phyloP scores from a whole-genome alignment of 2,113 vertebrate species.

The Arenaria interpres region DNA sequence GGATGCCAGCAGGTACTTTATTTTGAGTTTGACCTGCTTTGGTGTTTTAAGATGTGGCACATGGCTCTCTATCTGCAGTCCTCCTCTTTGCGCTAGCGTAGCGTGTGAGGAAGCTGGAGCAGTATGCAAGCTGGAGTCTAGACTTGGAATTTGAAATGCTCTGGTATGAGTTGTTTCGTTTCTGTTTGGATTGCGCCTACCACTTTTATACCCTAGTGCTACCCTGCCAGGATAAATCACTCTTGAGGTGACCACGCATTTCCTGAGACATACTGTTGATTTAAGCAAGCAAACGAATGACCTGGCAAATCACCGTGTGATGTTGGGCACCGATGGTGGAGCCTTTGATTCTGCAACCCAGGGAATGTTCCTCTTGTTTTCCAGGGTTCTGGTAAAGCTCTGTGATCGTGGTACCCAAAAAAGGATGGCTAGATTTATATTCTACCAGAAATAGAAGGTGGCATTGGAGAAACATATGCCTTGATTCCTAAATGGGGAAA shows the following conservation, averaged over 20 bases:
- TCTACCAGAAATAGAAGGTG: conserved; percentile 22
- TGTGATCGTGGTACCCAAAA: neutral
- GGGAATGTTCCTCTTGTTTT: neutral
- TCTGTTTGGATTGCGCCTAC: conserved; percentile 18
- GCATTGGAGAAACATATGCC: conserved; percentile 37
- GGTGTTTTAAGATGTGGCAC: neutral
- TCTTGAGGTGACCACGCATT: neutral
- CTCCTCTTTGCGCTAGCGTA: neutral
- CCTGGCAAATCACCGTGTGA: neutral
- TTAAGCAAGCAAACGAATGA: neutral
- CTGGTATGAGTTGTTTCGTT: conserved; percentile 19
- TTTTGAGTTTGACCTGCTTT: neutral
- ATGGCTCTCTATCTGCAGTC: neutral
- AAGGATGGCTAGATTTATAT: neutral
- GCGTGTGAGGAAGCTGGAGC: neutral
- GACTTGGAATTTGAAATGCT: conserved; percentile 1
- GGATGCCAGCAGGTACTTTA: neutral
- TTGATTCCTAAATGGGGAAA: neutral
- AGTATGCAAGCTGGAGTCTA: neutral
- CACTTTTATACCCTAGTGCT: neutral
- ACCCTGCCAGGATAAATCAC: conserved; percentile 28
- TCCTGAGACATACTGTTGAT: neutral
- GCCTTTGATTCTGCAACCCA: neutral
- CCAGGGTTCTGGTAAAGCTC: neutral
- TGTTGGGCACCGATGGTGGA: neutral